A percentile compares a stretch with the other conserved stretches of the same genome.
phyloP scores from a whole-genome alignment of 2,888 invertebrate genomes.

The Apodemia mormo region DNA sequence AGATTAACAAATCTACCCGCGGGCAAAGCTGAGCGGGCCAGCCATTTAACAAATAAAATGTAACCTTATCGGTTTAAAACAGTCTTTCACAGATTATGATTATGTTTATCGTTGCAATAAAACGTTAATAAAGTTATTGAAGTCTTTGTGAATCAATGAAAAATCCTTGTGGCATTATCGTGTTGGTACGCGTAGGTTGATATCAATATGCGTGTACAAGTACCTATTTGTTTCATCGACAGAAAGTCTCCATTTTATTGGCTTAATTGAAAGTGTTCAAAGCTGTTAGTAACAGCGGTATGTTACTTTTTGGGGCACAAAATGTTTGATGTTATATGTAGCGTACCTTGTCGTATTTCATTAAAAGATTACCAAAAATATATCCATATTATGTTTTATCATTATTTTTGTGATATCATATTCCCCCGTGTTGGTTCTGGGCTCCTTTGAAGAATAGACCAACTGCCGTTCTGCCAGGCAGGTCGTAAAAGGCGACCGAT shows the following conservation, averaged over 20 bases:
- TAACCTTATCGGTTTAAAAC: neutral
- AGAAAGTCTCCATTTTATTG: constrained; percentile 3
- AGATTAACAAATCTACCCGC: too few relatives aligned
- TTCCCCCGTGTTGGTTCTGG: too few relatives aligned
- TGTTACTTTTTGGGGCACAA: neutral
- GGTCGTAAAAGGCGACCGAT: too few relatives aligned
- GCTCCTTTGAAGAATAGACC: too few relatives aligned
- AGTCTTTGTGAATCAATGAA: constrained; percentile 4
- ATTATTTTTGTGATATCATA: too few relatives aligned
- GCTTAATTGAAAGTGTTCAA: constrained; percentile 8
- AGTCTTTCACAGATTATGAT: neutral
- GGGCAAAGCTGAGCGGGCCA: too few relatives aligned
- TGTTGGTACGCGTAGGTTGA: neutral
- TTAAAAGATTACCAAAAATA: neutral
- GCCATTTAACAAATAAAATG: neutral
- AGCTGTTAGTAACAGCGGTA: neutral
- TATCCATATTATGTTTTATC: neutral
- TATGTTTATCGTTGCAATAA: neutral
- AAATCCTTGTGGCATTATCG: constrained; percentile 6
- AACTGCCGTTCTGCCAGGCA: too few relatives aligned
- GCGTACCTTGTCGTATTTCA: neutral
- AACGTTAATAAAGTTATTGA: neutral
- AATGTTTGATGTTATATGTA: neutral
- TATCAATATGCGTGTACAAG: constrained; percentile 4
- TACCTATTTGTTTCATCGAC: constrained; percentile 2